Percentiles rank a stretch among this genome's conserved stretches.
Conservation (phyloP, 1,140 invertebrate genomes). For the Drosophila gunungcola region DNA sequence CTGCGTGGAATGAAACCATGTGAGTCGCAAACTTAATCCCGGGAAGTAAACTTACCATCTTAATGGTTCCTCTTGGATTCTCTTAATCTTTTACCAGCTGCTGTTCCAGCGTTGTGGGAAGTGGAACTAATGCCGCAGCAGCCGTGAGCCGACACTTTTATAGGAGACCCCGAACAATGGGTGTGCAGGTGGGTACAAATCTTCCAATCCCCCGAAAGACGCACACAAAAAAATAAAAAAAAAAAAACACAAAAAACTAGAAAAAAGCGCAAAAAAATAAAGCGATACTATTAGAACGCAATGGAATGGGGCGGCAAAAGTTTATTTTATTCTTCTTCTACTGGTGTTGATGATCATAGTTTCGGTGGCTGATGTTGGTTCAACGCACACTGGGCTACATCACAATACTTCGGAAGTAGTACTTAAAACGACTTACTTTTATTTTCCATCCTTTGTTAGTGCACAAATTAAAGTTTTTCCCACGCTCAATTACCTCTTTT, state of each 20-base stretch:
- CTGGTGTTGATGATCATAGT: slow-evolving; percentile 17
- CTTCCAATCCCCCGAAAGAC: slow-evolving; percentile 19
- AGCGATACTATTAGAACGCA: slow-evolving; percentile 56
- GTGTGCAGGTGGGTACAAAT: slow-evolving; percentile 45
- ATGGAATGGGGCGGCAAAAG: slow-evolving; percentile 38
- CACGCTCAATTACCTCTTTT: background rate
- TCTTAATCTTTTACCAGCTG: slow-evolving; percentile 16
- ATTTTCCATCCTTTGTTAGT: background rate
- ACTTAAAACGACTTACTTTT: background rate
- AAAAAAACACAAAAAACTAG: slow-evolving; percentile 8
- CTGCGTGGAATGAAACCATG: slow-evolving; percentile 23
- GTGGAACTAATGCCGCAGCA: slow-evolving; percentile 50
- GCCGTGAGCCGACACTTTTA: slow-evolving; percentile 56
- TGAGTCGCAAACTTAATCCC: background rate
- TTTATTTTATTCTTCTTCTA: background rate
- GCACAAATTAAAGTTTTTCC: background rate
- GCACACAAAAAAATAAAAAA: slow-evolving; percentile 25
- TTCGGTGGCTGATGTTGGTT: slow-evolving; percentile 2
- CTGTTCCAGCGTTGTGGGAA: slow-evolving; percentile 20
- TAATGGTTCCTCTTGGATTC: background rate
- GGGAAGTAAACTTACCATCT: slow-evolving; percentile 46
- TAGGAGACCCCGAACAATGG: slow-evolving; percentile 55
- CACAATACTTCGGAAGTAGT: background rate
- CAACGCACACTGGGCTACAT: slow-evolving; percentile 16
- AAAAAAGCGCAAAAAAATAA: slow-evolving; percentile 20